Conservation (phyloP, 2,797 vertebrate species). For the Sebastes umbrosus region DNA sequence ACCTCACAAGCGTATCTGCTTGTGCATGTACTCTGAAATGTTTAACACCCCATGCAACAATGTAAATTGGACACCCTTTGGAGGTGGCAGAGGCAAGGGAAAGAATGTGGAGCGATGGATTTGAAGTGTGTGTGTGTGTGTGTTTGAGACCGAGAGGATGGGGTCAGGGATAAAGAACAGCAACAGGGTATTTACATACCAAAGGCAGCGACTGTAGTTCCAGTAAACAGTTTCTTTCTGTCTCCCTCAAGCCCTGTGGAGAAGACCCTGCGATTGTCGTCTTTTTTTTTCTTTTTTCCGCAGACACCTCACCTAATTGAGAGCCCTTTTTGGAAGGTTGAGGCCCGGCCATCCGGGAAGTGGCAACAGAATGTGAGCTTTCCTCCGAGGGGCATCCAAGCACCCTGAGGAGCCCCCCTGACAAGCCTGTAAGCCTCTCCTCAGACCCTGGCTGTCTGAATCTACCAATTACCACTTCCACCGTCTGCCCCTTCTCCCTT, state of each 20-base stretch:
- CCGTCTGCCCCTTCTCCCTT: background rate
- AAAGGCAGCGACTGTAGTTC: slow-evolving; percentile 26
- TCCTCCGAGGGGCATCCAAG: slow-evolving; percentile 18
- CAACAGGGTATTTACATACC: slow-evolving; percentile 49
- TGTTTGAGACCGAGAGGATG: background rate
- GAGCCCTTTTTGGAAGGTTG: slow-evolving; percentile 21
- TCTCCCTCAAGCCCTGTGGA: slow-evolving; percentile 4
- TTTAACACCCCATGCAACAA: slow-evolving; percentile 66
- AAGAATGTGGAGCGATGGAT: slow-evolving; percentile 15
- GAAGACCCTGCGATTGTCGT: background rate
- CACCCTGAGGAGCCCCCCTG: slow-evolving; percentile 22
- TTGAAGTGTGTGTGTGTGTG: background rate
- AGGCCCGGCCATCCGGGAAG: slow-evolving; percentile 16
- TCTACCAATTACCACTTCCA: slow-evolving; percentile 40
- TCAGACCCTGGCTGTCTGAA: slow-evolving; percentile 29
- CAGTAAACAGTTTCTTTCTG: slow-evolving; percentile 20
- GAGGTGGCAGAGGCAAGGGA: slow-evolving; percentile 41
- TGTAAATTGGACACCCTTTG: slow-evolving; percentile 66
- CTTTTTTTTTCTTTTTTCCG: background rate
- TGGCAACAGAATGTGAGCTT: slow-evolving; percentile 20
- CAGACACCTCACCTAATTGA: slow-evolving; percentile 40
- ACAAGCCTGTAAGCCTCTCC: slow-evolving; percentile 43
- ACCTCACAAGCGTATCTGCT: slow-evolving; percentile 50
- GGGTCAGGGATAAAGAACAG: slow-evolving; percentile 32
- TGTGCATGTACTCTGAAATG: slow-evolving; percentile 56